These are phyloP conservation scores for Lymantria dispar DNA, from an alignment of 2,888 invertebrate species.

Conservation along the genomic window DNA sequence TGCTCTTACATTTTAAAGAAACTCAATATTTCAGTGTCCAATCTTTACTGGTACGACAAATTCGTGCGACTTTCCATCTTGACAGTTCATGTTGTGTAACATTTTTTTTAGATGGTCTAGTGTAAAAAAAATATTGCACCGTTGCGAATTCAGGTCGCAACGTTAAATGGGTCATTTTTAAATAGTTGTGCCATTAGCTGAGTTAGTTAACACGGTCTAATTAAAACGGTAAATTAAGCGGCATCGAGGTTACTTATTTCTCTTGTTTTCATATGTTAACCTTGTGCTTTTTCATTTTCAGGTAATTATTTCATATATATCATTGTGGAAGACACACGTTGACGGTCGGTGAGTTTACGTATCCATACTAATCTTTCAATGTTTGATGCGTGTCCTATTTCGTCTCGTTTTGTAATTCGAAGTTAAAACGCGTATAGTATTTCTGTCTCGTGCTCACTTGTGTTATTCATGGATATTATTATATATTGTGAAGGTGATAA, in stretches of 20 bases:
- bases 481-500: constrained; percentile 73
- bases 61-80: constrained; percentile 54
- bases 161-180: constrained; percentile 70
- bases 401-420: constrained; percentile 50
- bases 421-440: constrained; percentile 57
- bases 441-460: constrained; percentile 57
- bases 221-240: constrained; percentile 55
- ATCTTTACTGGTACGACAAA: constrained; percentile 53
- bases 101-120: constrained; percentile 58
- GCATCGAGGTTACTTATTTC: constrained; percentile 42
- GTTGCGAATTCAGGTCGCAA: constrained; percentile 72
- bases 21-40: constrained; percentile 57
- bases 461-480: constrained; percentile 70
- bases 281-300: constrained; percentile 60
- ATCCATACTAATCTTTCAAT: constrained; percentile 41
- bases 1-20: constrained; percentile 48
- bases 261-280: constrained; percentile 40
- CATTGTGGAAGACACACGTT: constrained; percentile 18
- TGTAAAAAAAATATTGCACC: constrained; percentile 61
- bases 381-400: constrained; percentile 45
- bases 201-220: constrained; percentile 74
- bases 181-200: constrained; percentile 63
- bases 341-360: constrained; percentile 33
- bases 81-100: constrained; percentile 70
- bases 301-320: constrained; percentile 56